Conservation (phyloP, 2,113 vertebrate species). For the Rhagologus leucostigma region DNA sequence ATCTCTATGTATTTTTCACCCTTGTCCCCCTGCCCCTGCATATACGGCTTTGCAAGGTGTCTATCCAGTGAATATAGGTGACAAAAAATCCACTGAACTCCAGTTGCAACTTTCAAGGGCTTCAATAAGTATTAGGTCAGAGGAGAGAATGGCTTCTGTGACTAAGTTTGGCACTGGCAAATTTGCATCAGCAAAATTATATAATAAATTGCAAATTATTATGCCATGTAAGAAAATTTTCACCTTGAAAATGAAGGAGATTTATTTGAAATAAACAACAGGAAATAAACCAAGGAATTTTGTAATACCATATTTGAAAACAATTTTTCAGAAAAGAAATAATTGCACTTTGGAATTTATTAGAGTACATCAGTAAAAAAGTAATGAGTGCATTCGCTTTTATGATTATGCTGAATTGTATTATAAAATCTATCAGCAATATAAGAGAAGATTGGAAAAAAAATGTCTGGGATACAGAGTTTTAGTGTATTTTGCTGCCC, state of each 20-base stretch:
- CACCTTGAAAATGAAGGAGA: neutral
- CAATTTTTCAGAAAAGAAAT: neutral
- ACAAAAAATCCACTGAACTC: neutral
- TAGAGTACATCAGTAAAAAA: neutral
- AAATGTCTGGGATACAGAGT: neutral
- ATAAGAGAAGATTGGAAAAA: neutral
- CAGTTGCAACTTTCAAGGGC: neutral
- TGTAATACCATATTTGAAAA: neutral
- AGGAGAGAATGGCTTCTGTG: neutral
- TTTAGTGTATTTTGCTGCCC: neutral
- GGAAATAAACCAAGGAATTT: neutral
- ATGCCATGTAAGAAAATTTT: neutral
- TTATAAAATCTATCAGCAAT: neutral
- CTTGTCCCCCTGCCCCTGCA: neutral
- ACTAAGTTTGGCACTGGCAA: neutral
- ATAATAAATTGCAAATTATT: neutral
- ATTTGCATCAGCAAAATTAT: neutral
- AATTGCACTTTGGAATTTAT: conserved; percentile 8
- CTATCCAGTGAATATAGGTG: neutral
- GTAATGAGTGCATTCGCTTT: conserved; percentile 11
- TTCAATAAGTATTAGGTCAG: neutral
- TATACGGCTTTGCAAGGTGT: neutral
- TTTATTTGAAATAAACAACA: neutral
- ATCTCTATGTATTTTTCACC: neutral
- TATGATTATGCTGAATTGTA: neutral